Base-by-base conservation (phyloP, 1,140 invertebrate genomes). In the Lethocerus indicus region DNA sequence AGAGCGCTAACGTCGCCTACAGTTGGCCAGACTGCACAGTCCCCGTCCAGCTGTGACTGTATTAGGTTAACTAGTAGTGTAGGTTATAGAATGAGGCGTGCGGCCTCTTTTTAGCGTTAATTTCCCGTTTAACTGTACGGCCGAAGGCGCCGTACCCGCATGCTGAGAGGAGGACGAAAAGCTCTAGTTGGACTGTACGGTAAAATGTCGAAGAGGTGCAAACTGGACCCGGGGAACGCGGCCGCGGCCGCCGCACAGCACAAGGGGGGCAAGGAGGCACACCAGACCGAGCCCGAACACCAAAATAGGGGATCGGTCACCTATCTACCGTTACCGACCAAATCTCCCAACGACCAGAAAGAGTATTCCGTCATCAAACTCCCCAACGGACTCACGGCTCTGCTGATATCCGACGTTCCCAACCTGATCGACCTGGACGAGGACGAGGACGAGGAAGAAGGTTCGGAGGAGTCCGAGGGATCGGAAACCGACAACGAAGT, bases 311-410 rank as follows among this genome's bases (percentile, higher is more conserved):
- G 9, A 4, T 7, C 7, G 23, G 23, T 20, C 23, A 16, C 5
- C 13, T 43, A 43, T 23, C 32, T 50, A 25, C n/a, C 14, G 20
- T 1, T 29, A 3, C 49, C 49, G 1, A 18, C 24, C 2, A 51
- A 51, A 45, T 51, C 49, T 14, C 18, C 28, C 20, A 36, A 27
- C 16, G 49, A 51, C 24, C 35, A 51, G 25, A 56, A 56, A 44
- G 50, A 54, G 18, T 56, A 56, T 28, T 54, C 50, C 7, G 55
- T 54, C 18, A 56, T 56, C n/a, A 51, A 39, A 29, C 26, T 56
- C 23, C 13, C 12, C 9, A 56, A 56, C 47, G 52, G 52, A 1
- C 37, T 56, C 18, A 52, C 49, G 32, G 55, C 55, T 7, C 43
- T 54, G 21, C n/a, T 56, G 12, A 47, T 56, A 32, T 51, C 49